Evolutionary conservation across 1,140 invertebrate genomes (phyloP), one percentile per base, ranked within the genome.

Genomic region (Philaenus spumarius): DNA sequence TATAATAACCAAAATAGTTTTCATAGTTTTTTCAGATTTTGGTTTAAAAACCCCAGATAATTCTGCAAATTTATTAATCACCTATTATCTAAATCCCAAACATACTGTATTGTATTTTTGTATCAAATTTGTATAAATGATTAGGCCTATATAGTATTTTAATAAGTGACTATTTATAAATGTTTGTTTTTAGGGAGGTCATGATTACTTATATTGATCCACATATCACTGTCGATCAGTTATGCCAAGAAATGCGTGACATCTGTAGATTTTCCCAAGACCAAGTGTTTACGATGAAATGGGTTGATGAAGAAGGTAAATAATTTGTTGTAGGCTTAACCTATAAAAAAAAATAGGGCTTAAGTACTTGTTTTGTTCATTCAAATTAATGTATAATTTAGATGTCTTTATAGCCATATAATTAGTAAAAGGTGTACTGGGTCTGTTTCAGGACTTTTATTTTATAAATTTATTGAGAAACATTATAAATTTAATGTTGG

Each of bases 271-370:
- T 98, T 79, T 70, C 80, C 61, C 74, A 80, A 7, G 82, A 88
- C 63, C 89, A 95, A 77, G 82, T 83, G 51, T 98, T 99, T 71
- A 99, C 97, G 2, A 94, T 99, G 80, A 99, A 99, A 76, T 99
- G 96, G 95, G 89, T 99, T 50, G 97, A 99, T 75, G 96, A 99
- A 75, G 97, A 99, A 80, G 95, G 95, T 74, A 71, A 65, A 22
- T 54, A n/a, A n/a, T n/a, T n/a, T n/a, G n/a, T n/a, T n/a, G n/a
- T n/a, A n/a, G n/a, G n/a, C n/a, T n/a, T n/a, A n/a, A n/a, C n/a
- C n/a, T n/a, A n/a, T n/a, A n/a, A n/a, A n/a, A n/a, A n/a, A n/a
- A n/a, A n/a, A n/a, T n/a, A n/a, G n/a, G n/a, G n/a, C n/a, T n/a
- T n/a, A n/a, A n/a, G n/a, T n/a, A n/a, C n/a, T n/a, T n/a, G n/a